Conservation (phyloP, 2,888 invertebrate genomes). For the Hirtodrosophila confusa region DNA sequence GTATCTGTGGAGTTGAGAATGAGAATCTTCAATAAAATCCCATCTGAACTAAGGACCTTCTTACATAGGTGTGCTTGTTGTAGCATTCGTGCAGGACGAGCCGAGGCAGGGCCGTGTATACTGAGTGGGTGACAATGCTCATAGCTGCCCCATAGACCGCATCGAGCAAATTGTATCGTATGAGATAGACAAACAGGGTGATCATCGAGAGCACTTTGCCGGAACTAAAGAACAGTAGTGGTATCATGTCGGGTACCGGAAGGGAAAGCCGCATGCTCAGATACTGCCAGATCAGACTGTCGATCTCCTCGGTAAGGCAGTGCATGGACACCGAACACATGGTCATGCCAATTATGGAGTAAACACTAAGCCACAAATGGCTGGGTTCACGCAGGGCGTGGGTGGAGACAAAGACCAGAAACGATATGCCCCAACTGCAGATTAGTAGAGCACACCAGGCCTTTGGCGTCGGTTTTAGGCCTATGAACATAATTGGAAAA, state of each 20-base stretch:
- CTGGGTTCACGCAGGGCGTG: constrained; percentile 32
- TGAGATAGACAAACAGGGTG: constrained; percentile 25
- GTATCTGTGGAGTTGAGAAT: constrained; percentile 20
- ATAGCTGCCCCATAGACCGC: constrained; percentile 49
- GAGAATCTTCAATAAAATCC: too few species aligned
- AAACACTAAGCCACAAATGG: neutral
- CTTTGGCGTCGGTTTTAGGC: neutral
- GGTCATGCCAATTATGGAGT: constrained; percentile 15
- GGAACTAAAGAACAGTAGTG: constrained; percentile 24
- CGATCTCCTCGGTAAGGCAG: constrained; percentile 9
- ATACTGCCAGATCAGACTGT: constrained; percentile 56
- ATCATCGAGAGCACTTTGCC: constrained; percentile 14
- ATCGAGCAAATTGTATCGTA: constrained; percentile 1
- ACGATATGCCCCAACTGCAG: constrained; percentile 22
- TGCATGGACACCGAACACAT: constrained; percentile 18
- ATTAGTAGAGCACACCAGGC: neutral
- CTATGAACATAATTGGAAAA: constrained; percentile 29
- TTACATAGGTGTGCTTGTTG: constrained; percentile 16
- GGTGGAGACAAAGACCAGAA: constrained; percentile 27
- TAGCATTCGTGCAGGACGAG: constrained; percentile 40
- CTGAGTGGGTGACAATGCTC: constrained; percentile 26
- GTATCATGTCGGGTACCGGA: constrained; percentile 23
- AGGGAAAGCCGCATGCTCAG: constrained; percentile 20
- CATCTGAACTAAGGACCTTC: neutral
- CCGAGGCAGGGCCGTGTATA: constrained; percentile 34